Percentiles rank a stretch among this genome's conserved stretches.
These are phyloP conservation scores for Pachypeltis micranthus DNA, from an alignment of 1,140 invertebrate genomes.

Conservation along the genomic window DNA sequence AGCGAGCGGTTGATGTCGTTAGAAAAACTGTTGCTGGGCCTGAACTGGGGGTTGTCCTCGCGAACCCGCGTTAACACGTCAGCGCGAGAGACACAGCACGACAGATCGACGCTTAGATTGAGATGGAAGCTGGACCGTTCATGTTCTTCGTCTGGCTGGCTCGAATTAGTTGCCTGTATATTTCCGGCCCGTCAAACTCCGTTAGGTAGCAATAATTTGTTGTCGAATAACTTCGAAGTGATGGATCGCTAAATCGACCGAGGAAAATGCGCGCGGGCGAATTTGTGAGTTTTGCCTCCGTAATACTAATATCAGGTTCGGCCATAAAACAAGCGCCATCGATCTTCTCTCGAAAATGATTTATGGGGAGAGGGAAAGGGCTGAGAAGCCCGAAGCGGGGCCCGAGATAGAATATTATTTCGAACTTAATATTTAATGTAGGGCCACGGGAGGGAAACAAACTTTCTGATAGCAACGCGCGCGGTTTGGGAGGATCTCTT, in stretches of 20 bases:
- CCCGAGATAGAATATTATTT: neutral
- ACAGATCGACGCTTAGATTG: too few relatives aligned
- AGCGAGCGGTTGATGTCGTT: too few relatives aligned
- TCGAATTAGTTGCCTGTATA: too few relatives aligned
- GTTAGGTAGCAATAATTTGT: neutral
- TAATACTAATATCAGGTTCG: neutral
- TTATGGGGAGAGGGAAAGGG: neutral
- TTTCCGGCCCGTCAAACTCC: neutral
- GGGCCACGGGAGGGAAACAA: neutral
- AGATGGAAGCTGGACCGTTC: too few relatives aligned
- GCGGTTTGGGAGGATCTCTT: neutral
- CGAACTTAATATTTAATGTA: neutral
- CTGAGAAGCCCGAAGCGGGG: neutral
- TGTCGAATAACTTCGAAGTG: neutral
- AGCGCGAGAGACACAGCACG: too few relatives aligned
- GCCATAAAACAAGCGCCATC: neutral
- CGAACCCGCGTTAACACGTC: too few relatives aligned
- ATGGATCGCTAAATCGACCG: neutral
- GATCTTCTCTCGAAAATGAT: neutral
- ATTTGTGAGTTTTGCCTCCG: neutral
- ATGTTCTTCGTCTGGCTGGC: too few relatives aligned
- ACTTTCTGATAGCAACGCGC: neutral
- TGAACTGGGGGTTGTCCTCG: too few relatives aligned
- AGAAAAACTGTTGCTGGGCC: too few relatives aligned
- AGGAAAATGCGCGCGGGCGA: neutral